These are phyloP conservation scores for Drosophila helvetica DNA, from an alignment of 2,888 invertebrate species.

Conservation along the genomic window DNA sequence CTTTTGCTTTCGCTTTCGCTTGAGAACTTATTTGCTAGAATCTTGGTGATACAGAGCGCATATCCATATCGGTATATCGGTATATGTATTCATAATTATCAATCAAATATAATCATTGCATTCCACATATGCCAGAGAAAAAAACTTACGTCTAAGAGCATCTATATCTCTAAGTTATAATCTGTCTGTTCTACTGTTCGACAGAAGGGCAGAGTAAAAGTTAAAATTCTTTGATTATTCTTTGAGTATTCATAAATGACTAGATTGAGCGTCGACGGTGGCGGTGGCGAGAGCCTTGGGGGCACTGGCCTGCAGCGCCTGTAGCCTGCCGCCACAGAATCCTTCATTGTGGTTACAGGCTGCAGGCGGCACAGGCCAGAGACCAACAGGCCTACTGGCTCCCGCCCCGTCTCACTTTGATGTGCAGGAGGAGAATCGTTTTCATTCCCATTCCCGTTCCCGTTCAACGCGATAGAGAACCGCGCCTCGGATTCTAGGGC, in stretches of 20 bases:
- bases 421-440: background rate
- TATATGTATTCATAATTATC: background rate
- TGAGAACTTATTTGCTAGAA: background rate
- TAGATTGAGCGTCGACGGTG: background rate
- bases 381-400: background rate
- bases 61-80: background rate
- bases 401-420: background rate
- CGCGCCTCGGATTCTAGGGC: constrained; percentile 30
- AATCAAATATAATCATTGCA: background rate
- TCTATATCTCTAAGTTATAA: background rate
- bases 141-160: background rate
- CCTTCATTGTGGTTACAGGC: background rate
- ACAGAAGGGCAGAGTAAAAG: background rate
- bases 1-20: background rate
- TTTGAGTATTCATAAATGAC: background rate
- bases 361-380: background rate
- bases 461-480: constrained; percentile 9
- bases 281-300: background rate
- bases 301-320: background rate
- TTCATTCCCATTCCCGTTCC: background rate
- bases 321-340: background rate
- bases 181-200: background rate
- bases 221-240: background rate
- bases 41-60: background rate
- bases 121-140: background rate